A percentile compares a stretch with the other conserved stretches of the same genome.
phyloP scores from a whole-genome alignment of 2,888 invertebrate genomes.

The Bursaphelenchus okinawaensis region DNA sequence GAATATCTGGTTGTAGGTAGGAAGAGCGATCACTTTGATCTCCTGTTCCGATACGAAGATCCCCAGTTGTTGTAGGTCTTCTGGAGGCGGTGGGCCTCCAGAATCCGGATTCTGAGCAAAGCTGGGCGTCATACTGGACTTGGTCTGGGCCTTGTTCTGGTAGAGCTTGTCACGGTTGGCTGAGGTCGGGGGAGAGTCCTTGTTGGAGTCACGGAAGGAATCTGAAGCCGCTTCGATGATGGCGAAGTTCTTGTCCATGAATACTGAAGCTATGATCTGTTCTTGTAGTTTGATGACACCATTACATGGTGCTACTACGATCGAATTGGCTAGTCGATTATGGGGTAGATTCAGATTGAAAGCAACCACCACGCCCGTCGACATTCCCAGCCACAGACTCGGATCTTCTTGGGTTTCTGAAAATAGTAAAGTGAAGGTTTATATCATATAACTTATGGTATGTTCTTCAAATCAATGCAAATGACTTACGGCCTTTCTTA shows the following conservation, averaged over 20 bases:
- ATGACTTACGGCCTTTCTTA: constrained; percentile 40
- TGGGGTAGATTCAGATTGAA: constrained; percentile 74
- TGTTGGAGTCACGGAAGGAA: constrained; percentile 74
- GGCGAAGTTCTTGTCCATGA: constrained; percentile 88
- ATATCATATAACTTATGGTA: not conserved
- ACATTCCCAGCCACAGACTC: constrained; percentile 95
- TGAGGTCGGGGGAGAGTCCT: constrained; percentile 61
- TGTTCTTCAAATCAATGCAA: not conserved
- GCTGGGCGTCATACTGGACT: constrained; percentile 38
- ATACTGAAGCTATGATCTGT: constrained; percentile 84
- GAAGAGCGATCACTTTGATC: constrained; percentile 46
- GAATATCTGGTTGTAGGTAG: constrained; percentile 47
- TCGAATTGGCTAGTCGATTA: constrained; percentile 61
- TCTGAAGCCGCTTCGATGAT: constrained; percentile 83
- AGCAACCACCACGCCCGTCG: constrained; percentile 88
- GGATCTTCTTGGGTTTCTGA: constrained; percentile 66
- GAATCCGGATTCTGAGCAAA: constrained; percentile 18
- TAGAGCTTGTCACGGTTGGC: constrained; percentile 37
- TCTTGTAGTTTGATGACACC: constrained; percentile 90
- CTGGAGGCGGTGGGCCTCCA: not conserved
- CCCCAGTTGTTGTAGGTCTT: constrained; percentile 34
- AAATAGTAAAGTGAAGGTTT: no score
- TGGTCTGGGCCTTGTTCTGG: constrained; percentile 41
- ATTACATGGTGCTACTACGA: constrained; percentile 54
- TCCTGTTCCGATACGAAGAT: constrained; percentile 50